phyloP scores from a whole-genome alignment of 2,888 invertebrate genomes.

The Lithophane socia region DNA sequence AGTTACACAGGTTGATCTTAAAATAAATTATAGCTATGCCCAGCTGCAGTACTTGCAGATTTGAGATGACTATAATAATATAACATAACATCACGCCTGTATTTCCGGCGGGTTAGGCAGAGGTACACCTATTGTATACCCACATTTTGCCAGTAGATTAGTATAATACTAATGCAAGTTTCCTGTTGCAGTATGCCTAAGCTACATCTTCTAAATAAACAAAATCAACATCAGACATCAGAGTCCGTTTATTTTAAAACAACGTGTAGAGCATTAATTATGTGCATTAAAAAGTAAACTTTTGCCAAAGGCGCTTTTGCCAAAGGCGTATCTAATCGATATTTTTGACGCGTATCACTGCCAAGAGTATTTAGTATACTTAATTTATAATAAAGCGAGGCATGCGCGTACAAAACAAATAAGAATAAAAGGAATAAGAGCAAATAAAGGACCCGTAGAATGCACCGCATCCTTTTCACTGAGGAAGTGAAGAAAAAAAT shows the following conservation, averaged over 20 bases:
- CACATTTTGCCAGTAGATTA: background rate
- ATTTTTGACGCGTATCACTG: constrained; percentile 63
- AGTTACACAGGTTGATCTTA: background rate
- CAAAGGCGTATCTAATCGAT: constrained; percentile 26
- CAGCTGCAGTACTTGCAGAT: background rate
- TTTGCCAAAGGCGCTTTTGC: background rate
- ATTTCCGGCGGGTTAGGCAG: background rate
- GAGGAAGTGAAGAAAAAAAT: constrained; percentile 81
- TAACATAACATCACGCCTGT: background rate
- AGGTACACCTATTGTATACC: background rate
- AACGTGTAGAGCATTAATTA: background rate
- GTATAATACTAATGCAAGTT: background rate
- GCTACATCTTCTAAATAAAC: background rate
- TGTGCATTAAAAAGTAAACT: background rate
- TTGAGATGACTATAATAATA: background rate
- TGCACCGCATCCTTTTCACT: constrained; percentile 83
- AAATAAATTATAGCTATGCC: background rate
- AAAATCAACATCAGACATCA: background rate
- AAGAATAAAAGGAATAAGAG: constrained; percentile 71
- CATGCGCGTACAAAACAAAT: constrained; percentile 64
- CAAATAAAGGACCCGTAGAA: constrained; percentile 81
- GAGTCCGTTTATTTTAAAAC: background rate
- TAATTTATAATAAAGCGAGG: constrained; percentile 61
- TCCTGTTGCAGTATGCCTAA: background rate
- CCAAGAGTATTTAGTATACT: constrained; percentile 55